Percentiles rank a stretch among this genome's conserved stretches.
Evolutionary conservation across 2,113 vertebrate genomes (phyloP).

Genomic region (Varanus komodoensis): DNA sequence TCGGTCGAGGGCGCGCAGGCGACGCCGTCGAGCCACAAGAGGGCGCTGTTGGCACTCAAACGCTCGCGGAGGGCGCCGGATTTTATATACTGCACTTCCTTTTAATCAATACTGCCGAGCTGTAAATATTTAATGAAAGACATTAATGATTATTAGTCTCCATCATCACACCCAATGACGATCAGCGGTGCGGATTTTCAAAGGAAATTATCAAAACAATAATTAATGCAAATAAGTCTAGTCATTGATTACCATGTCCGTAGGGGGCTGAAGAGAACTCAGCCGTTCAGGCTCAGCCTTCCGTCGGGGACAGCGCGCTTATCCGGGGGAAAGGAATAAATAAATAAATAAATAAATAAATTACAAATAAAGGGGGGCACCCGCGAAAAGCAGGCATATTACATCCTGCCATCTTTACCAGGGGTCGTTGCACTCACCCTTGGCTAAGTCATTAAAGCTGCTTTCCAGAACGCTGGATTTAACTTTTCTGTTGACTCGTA

Average conservation of each 20-base stretch:
- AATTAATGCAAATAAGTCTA: slow-evolving; percentile 74
- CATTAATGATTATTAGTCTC: slow-evolving; percentile 78
- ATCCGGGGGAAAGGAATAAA: too few relatives aligned
- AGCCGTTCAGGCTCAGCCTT: slow-evolving; percentile 57
- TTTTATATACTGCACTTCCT: not conserved
- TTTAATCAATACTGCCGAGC: slow-evolving; percentile 62
- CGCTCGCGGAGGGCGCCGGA: not conserved
- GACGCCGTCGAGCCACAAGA: slow-evolving; percentile 69
- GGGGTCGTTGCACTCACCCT: slow-evolving; percentile 40
- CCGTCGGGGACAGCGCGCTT: slow-evolving; percentile 36
- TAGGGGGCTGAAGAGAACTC: slow-evolving; percentile 39
- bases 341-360: slow-evolving; percentile 39
- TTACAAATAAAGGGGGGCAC: slow-evolving; percentile 33
- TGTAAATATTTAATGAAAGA: slow-evolving; percentile 77
- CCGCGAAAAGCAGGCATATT: slow-evolving; percentile 39
- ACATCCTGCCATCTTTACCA: slow-evolving; percentile 58
- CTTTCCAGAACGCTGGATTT: slow-evolving; percentile 47
- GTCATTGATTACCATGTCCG: slow-evolving; percentile 57
- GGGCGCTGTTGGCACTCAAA: slow-evolving; percentile 81
- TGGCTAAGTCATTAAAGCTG: slow-evolving; percentile 45
- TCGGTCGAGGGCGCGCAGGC: too few relatives aligned
- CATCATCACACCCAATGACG: slow-evolving; percentile 63
- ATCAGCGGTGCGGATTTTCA: slow-evolving; percentile 66
- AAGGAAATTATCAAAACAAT: slow-evolving; percentile 72
- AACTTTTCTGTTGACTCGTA: slow-evolving; percentile 59